Evolutionary conservation across 2,888 invertebrate species (phyloP).

Genomic region (Tachina lurida): DNA sequence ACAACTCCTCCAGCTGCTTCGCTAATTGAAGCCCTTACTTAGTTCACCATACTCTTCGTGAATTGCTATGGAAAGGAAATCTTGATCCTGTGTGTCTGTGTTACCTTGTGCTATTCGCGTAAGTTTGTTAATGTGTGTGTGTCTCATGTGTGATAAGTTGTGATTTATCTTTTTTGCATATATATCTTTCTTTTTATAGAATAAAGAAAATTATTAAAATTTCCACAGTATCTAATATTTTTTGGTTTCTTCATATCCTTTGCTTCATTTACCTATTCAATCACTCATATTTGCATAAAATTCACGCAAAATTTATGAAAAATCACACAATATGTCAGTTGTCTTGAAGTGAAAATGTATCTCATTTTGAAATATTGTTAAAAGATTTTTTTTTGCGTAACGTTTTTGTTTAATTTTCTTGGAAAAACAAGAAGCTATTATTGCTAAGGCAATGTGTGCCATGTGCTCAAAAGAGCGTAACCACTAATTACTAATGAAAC

Average conservation of each 20-base stretch:
- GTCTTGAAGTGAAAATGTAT: neutral
- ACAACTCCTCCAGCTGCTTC: too few species aligned
- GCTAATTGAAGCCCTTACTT: too few species aligned
- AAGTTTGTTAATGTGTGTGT: neutral
- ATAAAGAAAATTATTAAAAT: neutral
- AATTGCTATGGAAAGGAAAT: too few species aligned
- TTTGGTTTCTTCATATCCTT: neutral
- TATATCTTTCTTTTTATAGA: neutral
- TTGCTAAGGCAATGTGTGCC: constrained; percentile 7
- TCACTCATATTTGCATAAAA: neutral
- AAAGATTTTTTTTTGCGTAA: neutral
- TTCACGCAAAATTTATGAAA: constrained; percentile 4
- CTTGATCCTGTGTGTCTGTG: neutral
- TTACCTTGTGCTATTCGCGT: neutral
- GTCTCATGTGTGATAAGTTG: constrained; percentile 14
- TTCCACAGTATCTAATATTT: constrained; percentile 3
- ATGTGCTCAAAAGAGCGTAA: too few species aligned
- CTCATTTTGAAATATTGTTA: constrained; percentile 6
- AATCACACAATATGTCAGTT: constrained; percentile 4
- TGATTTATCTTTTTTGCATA: constrained; percentile 9
- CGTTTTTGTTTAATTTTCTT: neutral
- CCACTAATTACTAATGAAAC: too few species aligned
- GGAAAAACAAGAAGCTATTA: too few species aligned
- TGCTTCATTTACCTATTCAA: neutral
- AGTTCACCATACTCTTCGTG: too few species aligned